phyloP scores from a whole-genome alignment of 1,140 invertebrate genomes.

The Orussus abietinus region DNA sequence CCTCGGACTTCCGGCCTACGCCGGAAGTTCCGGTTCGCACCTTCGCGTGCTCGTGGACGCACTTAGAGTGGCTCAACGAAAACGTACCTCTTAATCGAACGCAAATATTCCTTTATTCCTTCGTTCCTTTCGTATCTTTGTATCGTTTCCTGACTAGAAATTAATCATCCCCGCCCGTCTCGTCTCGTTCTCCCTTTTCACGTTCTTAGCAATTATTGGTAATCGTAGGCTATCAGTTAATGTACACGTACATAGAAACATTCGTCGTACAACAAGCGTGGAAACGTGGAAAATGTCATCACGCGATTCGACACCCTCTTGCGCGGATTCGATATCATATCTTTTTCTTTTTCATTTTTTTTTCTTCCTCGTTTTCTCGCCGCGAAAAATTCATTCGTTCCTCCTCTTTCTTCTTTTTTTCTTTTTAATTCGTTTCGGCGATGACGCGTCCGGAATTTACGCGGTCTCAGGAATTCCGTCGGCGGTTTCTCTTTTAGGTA shows the following conservation, averaged over 20 bases:
- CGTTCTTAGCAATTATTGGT: slow-evolving; percentile 15
- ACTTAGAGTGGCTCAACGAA: no score
- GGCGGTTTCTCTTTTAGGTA: no score
- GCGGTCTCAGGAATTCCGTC: no score
- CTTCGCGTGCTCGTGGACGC: no score
- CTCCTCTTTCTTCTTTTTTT: neutral
- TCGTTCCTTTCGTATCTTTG: slow-evolving; percentile 17
- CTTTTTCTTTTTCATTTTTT: slow-evolving; percentile 1
- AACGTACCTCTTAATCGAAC: slow-evolving; percentile 19
- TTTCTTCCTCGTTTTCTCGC: slow-evolving; percentile 2
- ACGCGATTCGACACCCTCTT: slow-evolving; percentile 4
- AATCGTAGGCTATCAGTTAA: slow-evolving; percentile 32
- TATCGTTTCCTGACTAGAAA: slow-evolving; percentile 26
- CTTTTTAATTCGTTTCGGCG: slow-evolving; percentile 8
- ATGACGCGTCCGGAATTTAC: no score
- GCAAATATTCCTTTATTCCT: slow-evolving; percentile 17
- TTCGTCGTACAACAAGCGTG: slow-evolving; percentile 37
- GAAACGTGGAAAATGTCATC: slow-evolving; percentile 25
- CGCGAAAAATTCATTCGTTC: no score
- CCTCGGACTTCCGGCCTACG: no score
- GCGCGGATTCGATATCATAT: slow-evolving; percentile 1
- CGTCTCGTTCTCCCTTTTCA: slow-evolving; percentile 15
- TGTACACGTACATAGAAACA: slow-evolving; percentile 41
- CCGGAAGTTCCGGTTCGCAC: no score
- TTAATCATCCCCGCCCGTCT: no score